phyloP scores from a whole-genome alignment of 2,888 invertebrate species.

The Neoitamus cyanurus region DNA sequence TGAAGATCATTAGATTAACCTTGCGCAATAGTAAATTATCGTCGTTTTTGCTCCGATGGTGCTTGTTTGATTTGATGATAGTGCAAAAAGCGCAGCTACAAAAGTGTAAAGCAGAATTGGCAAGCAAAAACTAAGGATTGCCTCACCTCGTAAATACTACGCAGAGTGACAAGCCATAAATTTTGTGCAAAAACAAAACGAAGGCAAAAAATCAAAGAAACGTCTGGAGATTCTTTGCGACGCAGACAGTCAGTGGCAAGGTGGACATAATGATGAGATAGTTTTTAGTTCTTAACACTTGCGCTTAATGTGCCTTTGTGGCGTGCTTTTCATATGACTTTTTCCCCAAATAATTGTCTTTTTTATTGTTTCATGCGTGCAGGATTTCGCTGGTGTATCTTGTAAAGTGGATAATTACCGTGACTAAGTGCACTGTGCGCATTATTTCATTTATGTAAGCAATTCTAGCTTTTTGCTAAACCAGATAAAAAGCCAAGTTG shows the following conservation, averaged over 20 bases:
- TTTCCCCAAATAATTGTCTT: background rate
- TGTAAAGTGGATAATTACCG: background rate
- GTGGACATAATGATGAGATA: background rate
- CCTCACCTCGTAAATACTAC: background rate
- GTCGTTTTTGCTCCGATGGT: background rate
- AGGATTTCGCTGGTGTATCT: background rate
- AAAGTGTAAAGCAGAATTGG: background rate
- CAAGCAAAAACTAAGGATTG: background rate
- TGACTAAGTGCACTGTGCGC: background rate
- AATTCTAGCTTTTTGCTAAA: background rate
- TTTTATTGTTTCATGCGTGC: background rate
- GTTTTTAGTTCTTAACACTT: background rate
- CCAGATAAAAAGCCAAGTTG: too few species aligned
- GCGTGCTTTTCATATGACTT: background rate
- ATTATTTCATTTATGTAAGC: background rate
- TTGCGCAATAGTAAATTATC: background rate
- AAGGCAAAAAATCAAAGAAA: background rate
- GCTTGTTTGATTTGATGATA: slow-evolving; percentile 5
- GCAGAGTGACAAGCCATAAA: background rate
- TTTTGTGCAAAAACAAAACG: background rate
- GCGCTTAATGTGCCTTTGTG: background rate
- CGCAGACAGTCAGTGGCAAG: background rate
- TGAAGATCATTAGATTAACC: background rate
- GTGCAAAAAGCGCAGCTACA: background rate
- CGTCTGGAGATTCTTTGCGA: background rate